Conservation (phyloP, 2,888 invertebrate species). For the Heliconius ethilla region DNA sequence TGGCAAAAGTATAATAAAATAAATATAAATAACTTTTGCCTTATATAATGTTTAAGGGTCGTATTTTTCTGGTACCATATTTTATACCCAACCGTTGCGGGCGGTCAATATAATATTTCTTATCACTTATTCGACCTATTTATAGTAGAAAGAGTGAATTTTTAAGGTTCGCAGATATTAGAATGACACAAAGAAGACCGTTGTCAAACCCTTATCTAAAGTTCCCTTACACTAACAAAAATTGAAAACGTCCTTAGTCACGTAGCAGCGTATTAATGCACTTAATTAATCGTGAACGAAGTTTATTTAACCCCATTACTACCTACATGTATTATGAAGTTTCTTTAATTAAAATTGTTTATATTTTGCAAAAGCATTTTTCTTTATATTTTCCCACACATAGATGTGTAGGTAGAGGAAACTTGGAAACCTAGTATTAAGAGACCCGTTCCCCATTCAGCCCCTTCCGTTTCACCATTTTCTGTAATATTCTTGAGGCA, state of each 20-base stretch:
- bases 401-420: neutral
- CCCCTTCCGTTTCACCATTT: too few relatives aligned
- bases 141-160: constrained; percentile 31
- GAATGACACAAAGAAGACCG: constrained; percentile 35
- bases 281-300: constrained; percentile 10
- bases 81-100: neutral
- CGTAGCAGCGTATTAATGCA: constrained; percentile 5
- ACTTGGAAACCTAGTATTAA: neutral
- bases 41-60: neutral
- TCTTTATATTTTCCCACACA: neutral
- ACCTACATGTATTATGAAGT: too few relatives aligned
- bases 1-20: too few relatives aligned
- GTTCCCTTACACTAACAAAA: constrained; percentile 31
- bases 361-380: too few relatives aligned
- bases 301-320: constrained; percentile 1
- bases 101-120: neutral
- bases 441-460: too few relatives aligned
- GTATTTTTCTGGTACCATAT: neutral
- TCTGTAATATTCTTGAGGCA: too few relatives aligned
- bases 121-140: constrained; percentile 13
- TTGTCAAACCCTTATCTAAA: constrained; percentile 39
- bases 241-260: constrained; percentile 29
- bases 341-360: too few relatives aligned
- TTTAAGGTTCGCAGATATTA: constrained; percentile 27
- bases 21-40: too few relatives aligned